Conservation (phyloP, 1,140 invertebrate genomes). For the Plectrocnemia conspersa region DNA sequence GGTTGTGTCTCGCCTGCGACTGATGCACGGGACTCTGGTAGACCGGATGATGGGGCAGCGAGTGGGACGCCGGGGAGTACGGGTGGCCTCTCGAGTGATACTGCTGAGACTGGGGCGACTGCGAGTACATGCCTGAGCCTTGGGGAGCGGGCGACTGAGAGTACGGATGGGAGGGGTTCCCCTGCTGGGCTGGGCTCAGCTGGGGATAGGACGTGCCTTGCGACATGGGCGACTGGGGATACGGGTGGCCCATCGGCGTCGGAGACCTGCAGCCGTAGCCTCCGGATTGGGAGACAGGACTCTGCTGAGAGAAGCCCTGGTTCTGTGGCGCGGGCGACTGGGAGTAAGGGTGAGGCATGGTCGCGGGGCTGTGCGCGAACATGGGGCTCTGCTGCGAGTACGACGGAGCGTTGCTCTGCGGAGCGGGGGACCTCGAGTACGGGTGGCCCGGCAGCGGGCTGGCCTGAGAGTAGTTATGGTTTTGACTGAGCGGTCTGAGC, state of each 20-base stretch:
- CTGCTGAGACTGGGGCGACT: slow-evolving; percentile 28
- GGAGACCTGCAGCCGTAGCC: slow-evolving; percentile 32
- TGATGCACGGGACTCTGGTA: slow-evolving; percentile 32
- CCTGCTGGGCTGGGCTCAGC: slow-evolving; percentile 39
- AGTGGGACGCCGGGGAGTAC: slow-evolving; percentile 19
- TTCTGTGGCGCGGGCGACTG: slow-evolving; percentile 33
- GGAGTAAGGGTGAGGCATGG: slow-evolving; percentile 37
- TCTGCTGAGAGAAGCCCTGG: slow-evolving; percentile 36
- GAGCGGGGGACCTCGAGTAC: slow-evolving; percentile 35
- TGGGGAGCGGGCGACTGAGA: slow-evolving; percentile 46
- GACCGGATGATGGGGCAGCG: slow-evolving; percentile 22
- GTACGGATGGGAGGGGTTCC: slow-evolving; percentile 42
- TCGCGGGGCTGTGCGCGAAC: slow-evolving; percentile 45
- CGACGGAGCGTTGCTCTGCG: slow-evolving; percentile 36
- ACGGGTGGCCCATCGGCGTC: slow-evolving; percentile 36
- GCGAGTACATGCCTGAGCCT: slow-evolving; percentile 25
- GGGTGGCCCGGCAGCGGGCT: slow-evolving; percentile 33
- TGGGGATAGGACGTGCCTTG: slow-evolving; percentile 42
- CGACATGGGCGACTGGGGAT: slow-evolving; percentile 38
- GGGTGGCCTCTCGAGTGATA: slow-evolving; percentile 26
- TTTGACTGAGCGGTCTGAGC: slow-evolving; percentile 38
- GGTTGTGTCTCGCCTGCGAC: slow-evolving; percentile 11
- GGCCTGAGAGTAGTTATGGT: slow-evolving; percentile 35
- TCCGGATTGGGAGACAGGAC: slow-evolving; percentile 34
- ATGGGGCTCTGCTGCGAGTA: slow-evolving; percentile 41